These are phyloP conservation scores for Bambusicola thoracicus DNA, from an alignment of 2,113 vertebrate species.

Conservation along the genomic window DNA sequence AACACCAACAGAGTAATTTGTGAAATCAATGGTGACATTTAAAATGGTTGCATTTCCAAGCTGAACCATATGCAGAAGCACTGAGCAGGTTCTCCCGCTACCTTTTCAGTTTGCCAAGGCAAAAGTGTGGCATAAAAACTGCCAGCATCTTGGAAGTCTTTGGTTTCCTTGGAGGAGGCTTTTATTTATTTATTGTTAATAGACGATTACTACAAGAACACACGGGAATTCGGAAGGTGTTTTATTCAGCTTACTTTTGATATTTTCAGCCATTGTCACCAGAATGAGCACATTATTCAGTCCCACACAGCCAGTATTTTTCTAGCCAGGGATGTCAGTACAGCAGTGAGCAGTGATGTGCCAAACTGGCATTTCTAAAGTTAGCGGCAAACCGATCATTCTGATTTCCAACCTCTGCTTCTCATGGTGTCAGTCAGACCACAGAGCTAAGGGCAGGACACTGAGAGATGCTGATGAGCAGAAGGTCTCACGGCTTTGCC, in stretches of 20 bases:
- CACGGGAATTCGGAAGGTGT: not conserved
- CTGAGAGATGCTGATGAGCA: not conserved
- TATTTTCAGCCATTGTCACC: not conserved
- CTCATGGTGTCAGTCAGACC: not conserved
- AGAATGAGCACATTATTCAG: not conserved
- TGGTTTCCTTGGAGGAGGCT: not conserved
- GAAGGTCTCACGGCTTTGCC: not conserved
- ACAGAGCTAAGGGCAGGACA: not conserved
- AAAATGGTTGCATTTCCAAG: not conserved
- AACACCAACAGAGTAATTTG: not conserved
- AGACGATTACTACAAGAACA: not conserved
- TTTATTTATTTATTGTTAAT: not conserved
- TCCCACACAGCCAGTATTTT: conserved; percentile 24
- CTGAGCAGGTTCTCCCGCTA: not conserved
- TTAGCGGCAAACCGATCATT: not conserved
- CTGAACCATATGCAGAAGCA: fast-evolving
- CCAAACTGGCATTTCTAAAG: not conserved
- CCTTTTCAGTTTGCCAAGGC: not conserved
- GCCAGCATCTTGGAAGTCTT: not conserved
- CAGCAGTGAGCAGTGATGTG: not conserved
- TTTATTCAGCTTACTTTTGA: not conserved
- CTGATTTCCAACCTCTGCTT: conserved; percentile 26
- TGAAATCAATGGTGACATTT: not conserved
- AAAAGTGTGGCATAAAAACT: not conserved
- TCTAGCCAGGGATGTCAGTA: conserved; percentile 33